phyloP scores from a whole-genome alignment of 2,888 invertebrate genomes.

The Alviniconcha strummeri region DNA sequence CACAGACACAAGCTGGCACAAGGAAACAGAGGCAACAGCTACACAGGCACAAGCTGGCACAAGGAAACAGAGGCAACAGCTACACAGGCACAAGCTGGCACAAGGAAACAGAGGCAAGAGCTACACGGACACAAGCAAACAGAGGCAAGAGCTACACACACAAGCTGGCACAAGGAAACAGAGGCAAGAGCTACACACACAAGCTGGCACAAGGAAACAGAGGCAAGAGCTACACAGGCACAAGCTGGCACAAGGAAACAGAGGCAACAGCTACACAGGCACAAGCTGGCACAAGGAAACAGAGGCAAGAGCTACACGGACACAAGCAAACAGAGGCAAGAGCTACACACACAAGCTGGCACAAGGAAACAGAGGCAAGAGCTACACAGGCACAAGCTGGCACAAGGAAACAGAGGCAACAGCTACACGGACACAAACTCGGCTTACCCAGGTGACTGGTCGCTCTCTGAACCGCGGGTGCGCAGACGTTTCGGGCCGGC shows the following conservation, averaged over 20 bases:
- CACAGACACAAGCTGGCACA: neutral
- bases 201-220: no score
- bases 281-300: neutral
- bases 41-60: no score
- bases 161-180: neutral
- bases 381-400: neutral
- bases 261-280: no score
- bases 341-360: neutral
- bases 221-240: no score
- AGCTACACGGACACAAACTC: no score
- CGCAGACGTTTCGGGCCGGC: slow-evolving; percentile 3
- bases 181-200: no score
- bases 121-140: no score
- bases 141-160: no score
- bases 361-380: neutral
- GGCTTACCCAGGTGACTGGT: neutral
- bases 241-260: neutral
- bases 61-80: no score
- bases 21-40: neutral
- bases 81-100: neutral
- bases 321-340: neutral
- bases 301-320: no score
- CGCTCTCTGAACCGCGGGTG: neutral
- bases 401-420: neutral
- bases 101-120: neutral